Conservation (phyloP, 2,113 vertebrate species). For the Sialia sialis region DNA sequence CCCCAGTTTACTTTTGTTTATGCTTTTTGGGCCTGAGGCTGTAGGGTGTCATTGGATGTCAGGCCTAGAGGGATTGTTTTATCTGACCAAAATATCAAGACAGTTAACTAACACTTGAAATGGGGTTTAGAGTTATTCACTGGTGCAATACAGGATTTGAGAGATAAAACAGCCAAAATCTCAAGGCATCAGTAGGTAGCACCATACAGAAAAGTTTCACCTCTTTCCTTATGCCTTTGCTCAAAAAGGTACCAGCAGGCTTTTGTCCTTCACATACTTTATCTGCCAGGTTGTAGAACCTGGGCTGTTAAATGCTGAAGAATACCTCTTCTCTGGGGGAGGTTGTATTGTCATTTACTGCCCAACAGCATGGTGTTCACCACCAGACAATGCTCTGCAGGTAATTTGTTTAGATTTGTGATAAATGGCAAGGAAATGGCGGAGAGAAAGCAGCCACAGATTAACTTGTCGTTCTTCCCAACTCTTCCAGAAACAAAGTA, state of each 20-base stretch:
- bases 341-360: background rate
- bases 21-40: background rate
- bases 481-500: constrained; percentile 90
- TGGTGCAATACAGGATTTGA: background rate
- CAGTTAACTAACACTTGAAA: too few species aligned
- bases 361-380: background rate
- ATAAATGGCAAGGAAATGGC: background rate
- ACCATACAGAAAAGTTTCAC: background rate
- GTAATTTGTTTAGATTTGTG: background rate
- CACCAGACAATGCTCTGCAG: background rate
- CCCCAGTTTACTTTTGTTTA: background rate
- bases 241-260: background rate
- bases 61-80: background rate
- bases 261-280: background rate
- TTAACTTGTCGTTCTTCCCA: background rate
- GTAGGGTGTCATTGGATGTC: background rate
- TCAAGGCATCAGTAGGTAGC: background rate
- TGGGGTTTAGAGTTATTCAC: background rate
- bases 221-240: background rate
- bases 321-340: background rate
- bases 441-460: background rate
- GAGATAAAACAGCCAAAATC: background rate
- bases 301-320: background rate
- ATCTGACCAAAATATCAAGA: background rate
- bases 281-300: background rate